phyloP scores from a whole-genome alignment of 2,797 vertebrate species.

The Sebastes taczanowskii region DNA sequence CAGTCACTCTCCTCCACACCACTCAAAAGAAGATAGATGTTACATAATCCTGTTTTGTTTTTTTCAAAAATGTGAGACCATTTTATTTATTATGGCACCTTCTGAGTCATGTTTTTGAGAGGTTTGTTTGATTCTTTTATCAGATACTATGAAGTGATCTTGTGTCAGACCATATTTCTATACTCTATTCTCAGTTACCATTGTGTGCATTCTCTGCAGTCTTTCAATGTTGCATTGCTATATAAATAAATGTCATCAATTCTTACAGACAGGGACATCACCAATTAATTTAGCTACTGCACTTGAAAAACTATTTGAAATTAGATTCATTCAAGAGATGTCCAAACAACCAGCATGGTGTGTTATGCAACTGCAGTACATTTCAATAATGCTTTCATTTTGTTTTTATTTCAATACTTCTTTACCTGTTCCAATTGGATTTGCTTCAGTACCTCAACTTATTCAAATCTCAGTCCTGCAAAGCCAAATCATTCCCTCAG shows the following conservation, averaged over 20 bases:
- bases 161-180: not conserved
- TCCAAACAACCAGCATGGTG: constrained; percentile 41
- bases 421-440: constrained; percentile 48
- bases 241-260: not conserved
- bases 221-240: not conserved
- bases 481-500: constrained; percentile 44
- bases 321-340: constrained; percentile 18
- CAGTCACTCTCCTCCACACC: constrained; percentile 4
- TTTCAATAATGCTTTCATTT: constrained; percentile 22
- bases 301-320: constrained; percentile 16
- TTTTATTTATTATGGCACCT: not conserved
- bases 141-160: not conserved
- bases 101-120: constrained; percentile 8
- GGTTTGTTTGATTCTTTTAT: not conserved
- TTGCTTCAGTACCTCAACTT: constrained; percentile 27
- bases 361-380: constrained; percentile 45
- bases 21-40: constrained; percentile 5
- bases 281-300: constrained; percentile 4
- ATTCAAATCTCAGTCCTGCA: constrained; percentile 25
- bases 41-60: not conserved
- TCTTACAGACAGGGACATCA: not conserved
- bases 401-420: constrained; percentile 9
- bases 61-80: not conserved
- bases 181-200: not conserved
- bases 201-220: not conserved